phyloP scores from a whole-genome alignment of 2,888 invertebrate species.

The Eupithecia centaureata region DNA sequence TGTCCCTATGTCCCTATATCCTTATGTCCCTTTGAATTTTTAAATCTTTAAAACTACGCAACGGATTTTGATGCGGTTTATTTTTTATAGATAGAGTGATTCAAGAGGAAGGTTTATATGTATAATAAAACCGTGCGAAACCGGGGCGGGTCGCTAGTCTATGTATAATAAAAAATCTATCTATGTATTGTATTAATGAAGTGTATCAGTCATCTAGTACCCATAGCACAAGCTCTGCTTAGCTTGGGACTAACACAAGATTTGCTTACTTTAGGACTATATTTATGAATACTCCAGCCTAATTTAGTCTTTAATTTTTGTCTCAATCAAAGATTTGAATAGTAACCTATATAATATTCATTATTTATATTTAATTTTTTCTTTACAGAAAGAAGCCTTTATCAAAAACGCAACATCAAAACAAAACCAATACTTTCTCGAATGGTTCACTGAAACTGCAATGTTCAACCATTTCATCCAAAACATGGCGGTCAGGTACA shows the following conservation, averaged over 20 bases:
- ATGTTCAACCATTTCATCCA: constrained; percentile 92
- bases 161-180: no score
- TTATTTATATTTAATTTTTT: constrained; percentile 17
- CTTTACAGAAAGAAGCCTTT: constrained; percentile 88
- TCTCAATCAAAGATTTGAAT: not conserved
- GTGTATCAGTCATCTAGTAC: not conserved
- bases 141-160: no score
- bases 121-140: no score
- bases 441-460: constrained; percentile 94
- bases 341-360: not conserved
- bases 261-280: not conserved
- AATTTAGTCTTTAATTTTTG: not conserved
- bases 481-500: constrained; percentile 66
- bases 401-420: constrained; percentile 86
- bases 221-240: not conserved
- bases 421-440: constrained; percentile 88
- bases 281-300: not conserved
- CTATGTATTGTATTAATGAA: no score
- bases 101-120: no score
- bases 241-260: not conserved
- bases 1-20: no score
- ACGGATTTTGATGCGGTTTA: no score
- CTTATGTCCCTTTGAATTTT: no score
- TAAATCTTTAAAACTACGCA: no score
- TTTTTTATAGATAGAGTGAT: no score